Evolutionary conservation across 2,888 invertebrate species (phyloP), one percentile per base, ranked within the genome.

Genomic region (Hoplodrina blanda): DNA sequence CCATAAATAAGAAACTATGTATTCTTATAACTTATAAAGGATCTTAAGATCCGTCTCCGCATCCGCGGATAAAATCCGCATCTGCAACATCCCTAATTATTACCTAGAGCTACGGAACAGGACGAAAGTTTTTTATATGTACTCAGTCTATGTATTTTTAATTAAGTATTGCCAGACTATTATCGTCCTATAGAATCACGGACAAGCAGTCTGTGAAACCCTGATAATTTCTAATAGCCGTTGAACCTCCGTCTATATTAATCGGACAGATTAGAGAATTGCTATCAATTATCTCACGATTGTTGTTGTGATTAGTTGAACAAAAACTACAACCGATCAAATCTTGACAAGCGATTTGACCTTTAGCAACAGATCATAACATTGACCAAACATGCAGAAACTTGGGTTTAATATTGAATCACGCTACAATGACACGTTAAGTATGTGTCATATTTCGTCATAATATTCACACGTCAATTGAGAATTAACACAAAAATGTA

Each of bases 401-500:
- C 37, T 65, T 7, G 30, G 17, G 5, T n/a, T 73, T 19, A 30
- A 19, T 41, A 49, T 19, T 30, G 25, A 44, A 60, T 17, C 53
- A 53, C n/a, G 19, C 30, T 33, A 46, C 33, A 62, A 37, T 74
- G 71, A 46, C 75, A 64, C 37, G 25, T 2, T 25, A 25, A 25
- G 2, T 25, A 25, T 25, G 25, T 25, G 25, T 25, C 25, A 73
- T n/a, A 56, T 69, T 56, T 53, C 20, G 6, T 25, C n/a, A n/a
- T n/a, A 53, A 61, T 10, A 25, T 46, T 44, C 19, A 57, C 19
- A 33, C 17, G 41, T 25, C 59, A 33, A 44, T 68, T 55, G 49
- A 7, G 13, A 67, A 76, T 60, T 55, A 8, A 54, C 59, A 69
- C 50, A 33, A n/a, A n/a, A 69, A 52, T 76, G 37, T 56, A 20